Base-by-base conservation (phyloP, 2,797 vertebrate genomes). In the Pseudopleuronectes americanus region DNA sequence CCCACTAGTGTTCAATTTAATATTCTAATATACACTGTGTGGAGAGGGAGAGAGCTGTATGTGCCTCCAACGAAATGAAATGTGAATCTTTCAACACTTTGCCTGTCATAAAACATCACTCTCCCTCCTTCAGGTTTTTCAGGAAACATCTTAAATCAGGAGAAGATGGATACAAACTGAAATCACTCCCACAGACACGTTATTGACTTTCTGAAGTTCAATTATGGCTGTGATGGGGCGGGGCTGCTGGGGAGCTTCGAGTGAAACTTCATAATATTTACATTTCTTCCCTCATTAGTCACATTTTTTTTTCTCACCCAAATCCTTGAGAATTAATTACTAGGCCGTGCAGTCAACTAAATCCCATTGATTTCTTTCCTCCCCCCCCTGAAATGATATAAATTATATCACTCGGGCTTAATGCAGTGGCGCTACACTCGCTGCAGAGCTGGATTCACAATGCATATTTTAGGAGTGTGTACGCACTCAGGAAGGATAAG, bases 311-410 rank as follows among this genome's bases (percentile, higher is more conserved):
- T 85, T 85, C 14, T 21, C 71, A 85, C 31, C 74, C 64, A 45
- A 48, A 84, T 87, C 88, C 89, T 90, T 90, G 87, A 93, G 85
- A 90, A 92, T 92, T 83, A 82, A 89, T 90, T 84, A 85, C 73
- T 14, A 23, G 57, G 71, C 59, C 53, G 28, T 33, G 57, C 77
- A 77, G 74, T 77, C 71, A 79, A 80, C 76, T 83, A 80, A 85
- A 79, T 68, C 72, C 65, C 52, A 92, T 92, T 64, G 85, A 92
- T 93, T 91, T 81, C 52, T 71, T 64, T 60, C 63, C 52, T 24
- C 78, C 60, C 68, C 71, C 59, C 71, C 59, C 76, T 68, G 71
- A 84, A 85, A 87, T 83, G n/a, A 83, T 79, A 86, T 80, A 81
- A 91, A 86, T 84, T 80, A 87, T 84, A 88, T 89, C 83, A 81